phyloP scores from a whole-genome alignment of 2,888 invertebrate genomes.

The Dioctria rufipes region DNA sequence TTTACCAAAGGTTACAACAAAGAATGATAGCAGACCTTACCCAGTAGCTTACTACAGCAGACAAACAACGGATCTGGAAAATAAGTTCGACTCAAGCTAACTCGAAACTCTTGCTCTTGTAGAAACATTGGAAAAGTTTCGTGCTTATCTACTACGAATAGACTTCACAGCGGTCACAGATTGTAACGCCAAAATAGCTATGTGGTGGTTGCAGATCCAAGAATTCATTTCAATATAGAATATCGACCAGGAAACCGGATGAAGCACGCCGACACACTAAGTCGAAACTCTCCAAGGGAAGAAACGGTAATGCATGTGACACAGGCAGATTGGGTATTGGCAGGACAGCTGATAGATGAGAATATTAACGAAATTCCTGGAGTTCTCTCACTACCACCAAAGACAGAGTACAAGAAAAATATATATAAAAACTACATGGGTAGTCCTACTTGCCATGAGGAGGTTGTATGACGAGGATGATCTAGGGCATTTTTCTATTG shows the following conservation, averaged over 20 bases:
- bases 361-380: not conserved
- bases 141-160: no score
- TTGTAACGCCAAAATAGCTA: no score
- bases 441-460: constrained; percentile 55
- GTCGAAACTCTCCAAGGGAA: not conserved
- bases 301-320: constrained; percentile 7
- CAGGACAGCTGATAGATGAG: not conserved
- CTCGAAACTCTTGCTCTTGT: no score
- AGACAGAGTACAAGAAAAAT: not conserved
- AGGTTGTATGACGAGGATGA: constrained; percentile 52
- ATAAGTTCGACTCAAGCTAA: no score
- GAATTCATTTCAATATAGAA: constrained; percentile 12
- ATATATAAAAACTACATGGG: constrained; percentile 38
- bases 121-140: no score
- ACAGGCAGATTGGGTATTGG: constrained; percentile 43
- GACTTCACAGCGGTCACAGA: no score
- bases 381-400: not conserved
- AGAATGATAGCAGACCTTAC: no score
- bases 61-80: no score
- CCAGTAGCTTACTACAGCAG: no score
- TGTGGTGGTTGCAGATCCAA: not conserved
- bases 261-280: constrained; percentile 25
- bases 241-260: constrained; percentile 25
- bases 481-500: constrained; percentile 30
- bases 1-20: no score